phyloP scores from a whole-genome alignment of 2,113 vertebrate species.

The Corythaixoides concolor region DNA sequence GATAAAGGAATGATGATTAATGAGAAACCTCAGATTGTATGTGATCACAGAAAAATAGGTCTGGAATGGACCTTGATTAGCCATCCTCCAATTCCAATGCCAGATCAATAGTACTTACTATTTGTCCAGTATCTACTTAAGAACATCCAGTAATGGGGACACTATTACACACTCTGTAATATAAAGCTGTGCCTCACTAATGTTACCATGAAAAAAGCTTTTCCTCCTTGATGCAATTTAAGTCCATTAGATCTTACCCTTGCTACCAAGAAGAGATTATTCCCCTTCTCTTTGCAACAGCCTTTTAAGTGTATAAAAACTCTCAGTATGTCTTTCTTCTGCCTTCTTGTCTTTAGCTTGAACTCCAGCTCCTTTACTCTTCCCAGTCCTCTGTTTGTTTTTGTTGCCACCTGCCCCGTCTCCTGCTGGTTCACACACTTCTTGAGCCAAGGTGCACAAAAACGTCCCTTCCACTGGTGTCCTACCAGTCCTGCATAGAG shows the following conservation, averaged over 20 bases:
- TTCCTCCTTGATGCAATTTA: conserved; percentile 33
- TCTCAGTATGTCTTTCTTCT: background rate
- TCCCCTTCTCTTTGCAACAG: background rate
- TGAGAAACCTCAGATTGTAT: background rate
- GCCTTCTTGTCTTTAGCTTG: background rate
- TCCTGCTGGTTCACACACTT: background rate
- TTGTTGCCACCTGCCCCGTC: background rate
- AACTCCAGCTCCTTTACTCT: background rate
- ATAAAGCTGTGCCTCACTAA: conserved; percentile 33
- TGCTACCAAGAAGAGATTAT: background rate
- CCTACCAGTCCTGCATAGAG: background rate
- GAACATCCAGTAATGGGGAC: conserved; percentile 17
- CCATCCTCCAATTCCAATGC: background rate
- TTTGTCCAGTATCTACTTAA: background rate
- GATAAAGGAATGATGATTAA: background rate
- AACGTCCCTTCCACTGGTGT: background rate
- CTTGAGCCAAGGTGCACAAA: background rate
- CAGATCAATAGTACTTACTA: conserved; percentile 47
- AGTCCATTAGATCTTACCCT: conserved; percentile 26
- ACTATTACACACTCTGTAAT: background rate
- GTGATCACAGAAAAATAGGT: conserved; percentile 20
- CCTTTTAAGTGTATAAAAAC: background rate
- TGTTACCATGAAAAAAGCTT: conserved; percentile 36
- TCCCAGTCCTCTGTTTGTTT: background rate
- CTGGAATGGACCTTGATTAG: conserved; percentile 5